Base-by-base conservation (phyloP, 2,888 invertebrate species). In the Oscheius sp. region DNA sequence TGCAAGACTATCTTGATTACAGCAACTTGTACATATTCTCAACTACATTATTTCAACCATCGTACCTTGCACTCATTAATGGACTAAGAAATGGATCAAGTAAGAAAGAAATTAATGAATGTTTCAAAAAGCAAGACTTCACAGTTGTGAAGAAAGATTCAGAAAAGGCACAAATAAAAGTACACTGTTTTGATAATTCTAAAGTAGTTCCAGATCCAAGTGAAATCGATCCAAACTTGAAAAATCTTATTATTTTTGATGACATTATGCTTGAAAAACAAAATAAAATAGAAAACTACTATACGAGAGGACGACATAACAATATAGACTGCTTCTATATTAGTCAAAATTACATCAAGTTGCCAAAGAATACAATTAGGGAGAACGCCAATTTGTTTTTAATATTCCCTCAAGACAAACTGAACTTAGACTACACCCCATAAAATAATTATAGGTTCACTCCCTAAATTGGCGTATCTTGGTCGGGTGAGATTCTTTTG, bases 241-340 rank as follows among this genome's bases (percentile, higher is more conserved):
- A 69, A 42, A 68, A 0, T 70, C 2, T 68, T 1, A 72, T 68
- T 1, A 68, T 68, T 68, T 68, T 68, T 70, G 68, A 68, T 37
- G n/a, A n/a, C n/a, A n/a, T n/a, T n/a, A 68, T 37, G 37, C 37
- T 37, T 45, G 68, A 69, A 58, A 69, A 69, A 72, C 69, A 70
- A 73, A 70, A 42, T 73, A 73, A 73, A 73, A 2, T 74, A n/a
- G 70, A 70, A 70, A 1, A 2, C n/a, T n/a, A n/a, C n/a, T 70
- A 70, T 66, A 70, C 70, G 0, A 10, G 71, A 15, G 70, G 70
- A 2, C 68, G 70, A 2, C 70, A 70, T 73, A 74, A 73, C 65
- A 74, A 42, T 2, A 39, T 70, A 27, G 70, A 70, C 45, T 74
- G 70, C 42, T 75, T 70, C 65, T 70, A 70, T 39, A 70, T 70